A percentile compares a stretch with the other conserved stretches of the same genome.
Evolutionary conservation across 2,888 invertebrate genomes (phyloP).

Genomic region (Drosophila cognata): DNA sequence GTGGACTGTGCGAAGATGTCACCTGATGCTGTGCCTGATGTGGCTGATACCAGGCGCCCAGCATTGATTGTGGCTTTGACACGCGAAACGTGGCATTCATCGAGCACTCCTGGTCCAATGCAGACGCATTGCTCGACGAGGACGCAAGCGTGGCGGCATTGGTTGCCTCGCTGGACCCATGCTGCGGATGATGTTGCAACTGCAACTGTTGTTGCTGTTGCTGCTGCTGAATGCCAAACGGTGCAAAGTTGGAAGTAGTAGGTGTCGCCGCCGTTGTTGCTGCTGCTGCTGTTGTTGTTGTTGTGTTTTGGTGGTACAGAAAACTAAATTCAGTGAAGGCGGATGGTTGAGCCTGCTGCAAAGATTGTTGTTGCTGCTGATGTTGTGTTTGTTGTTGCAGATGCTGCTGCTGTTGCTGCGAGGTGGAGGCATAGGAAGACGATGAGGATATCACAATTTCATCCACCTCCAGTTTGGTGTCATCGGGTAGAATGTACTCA

Average conservation of each 20-base stretch:
- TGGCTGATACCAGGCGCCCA: slow-evolving; percentile 59
- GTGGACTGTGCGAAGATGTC: slow-evolving; percentile 39
- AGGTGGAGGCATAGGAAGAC: slow-evolving; percentile 72
- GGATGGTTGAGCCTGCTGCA: slow-evolving; percentile 46
- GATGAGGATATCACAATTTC: slow-evolving; percentile 80
- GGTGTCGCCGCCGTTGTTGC: slow-evolving; percentile 26
- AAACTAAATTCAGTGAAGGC: slow-evolving; percentile 68
- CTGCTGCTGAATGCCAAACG: slow-evolving; percentile 51
- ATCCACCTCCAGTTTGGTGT: slow-evolving; percentile 71
- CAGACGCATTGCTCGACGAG: slow-evolving; percentile 76
- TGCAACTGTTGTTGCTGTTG: slow-evolving; percentile 50
- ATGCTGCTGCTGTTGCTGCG: slow-evolving; percentile 41
- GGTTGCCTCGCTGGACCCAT: slow-evolving; percentile 74
- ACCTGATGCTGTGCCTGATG: slow-evolving; percentile 42
- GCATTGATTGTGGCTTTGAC: slow-evolving; percentile 51
- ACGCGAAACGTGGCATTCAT: slow-evolving; percentile 71
- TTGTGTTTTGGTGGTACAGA: slow-evolving; percentile 62
- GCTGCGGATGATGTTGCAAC: slow-evolving; percentile 46
- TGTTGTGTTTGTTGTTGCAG: slow-evolving; percentile 28
- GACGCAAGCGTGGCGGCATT: slow-evolving; percentile 80
- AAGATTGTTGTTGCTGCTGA: slow-evolving; percentile 24
- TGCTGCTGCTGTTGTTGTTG: slow-evolving; percentile 28
- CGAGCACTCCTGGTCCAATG: slow-evolving; percentile 67
- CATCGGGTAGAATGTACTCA: slow-evolving; percentile 74
- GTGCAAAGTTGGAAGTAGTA: slow-evolving; percentile 40